Evolutionary conservation across 2,888 invertebrate species (phyloP).

Genomic region (Cryptocheilus praepositus): DNA sequence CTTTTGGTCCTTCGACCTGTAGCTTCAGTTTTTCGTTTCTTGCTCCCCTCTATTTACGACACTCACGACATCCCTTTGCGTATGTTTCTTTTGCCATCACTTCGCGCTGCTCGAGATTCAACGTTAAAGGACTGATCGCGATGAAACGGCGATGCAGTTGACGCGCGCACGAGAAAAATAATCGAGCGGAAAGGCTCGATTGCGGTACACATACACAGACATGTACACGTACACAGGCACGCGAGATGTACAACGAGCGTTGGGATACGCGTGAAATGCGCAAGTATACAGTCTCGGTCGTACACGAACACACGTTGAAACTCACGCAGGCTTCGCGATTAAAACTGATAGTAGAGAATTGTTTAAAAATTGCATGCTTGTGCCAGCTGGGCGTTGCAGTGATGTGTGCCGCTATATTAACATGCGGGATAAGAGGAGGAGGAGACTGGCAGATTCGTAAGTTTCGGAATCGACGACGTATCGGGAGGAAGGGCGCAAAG

Average conservation of each 20-base stretch:
- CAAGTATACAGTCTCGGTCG: neutral
- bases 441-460: neutral
- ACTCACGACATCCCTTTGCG: constrained; percentile 5
- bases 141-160: constrained; percentile 4
- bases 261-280: too few species aligned
- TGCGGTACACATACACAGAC: neutral
- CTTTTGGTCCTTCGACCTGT: constrained; percentile 37
- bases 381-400: constrained; percentile 70
- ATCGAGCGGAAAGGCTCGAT: neutral
- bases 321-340: constrained; percentile 42
- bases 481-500: neutral
- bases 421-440: constrained; percentile 52
- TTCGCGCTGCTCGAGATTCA: constrained; percentile 42
- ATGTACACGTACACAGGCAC: constrained; percentile 15
- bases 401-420: constrained; percentile 71
- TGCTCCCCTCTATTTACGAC: constrained; percentile 25
- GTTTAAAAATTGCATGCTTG: constrained; percentile 67
- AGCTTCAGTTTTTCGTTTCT: constrained; percentile 48
- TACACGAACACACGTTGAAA: neutral
- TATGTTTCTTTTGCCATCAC: constrained; percentile 35
- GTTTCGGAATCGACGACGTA: neutral
- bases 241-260: neutral
- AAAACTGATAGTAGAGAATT: constrained; percentile 49
- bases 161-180: constrained; percentile 13
- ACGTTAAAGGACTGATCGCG: constrained; percentile 26